Evolutionary conservation across 1,140 invertebrate species (phyloP).

Genomic region (Drosophila rufa): DNA sequence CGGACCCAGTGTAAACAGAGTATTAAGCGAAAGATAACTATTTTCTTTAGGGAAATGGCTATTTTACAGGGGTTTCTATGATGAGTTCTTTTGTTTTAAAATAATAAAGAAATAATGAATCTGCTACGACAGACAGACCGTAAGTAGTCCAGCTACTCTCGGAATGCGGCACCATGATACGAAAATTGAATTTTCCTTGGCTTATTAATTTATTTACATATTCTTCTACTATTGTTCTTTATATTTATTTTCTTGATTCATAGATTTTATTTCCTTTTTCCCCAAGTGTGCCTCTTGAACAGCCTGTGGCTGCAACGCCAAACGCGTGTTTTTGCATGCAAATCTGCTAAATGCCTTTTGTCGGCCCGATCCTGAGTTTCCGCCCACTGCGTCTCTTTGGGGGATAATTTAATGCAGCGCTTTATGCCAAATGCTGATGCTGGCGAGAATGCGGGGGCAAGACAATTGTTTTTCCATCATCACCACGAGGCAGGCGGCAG

Average conservation of each 20-base stretch:
- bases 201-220: neutral
- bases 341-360: slow-evolving; percentile 46
- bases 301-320: slow-evolving; percentile 11
- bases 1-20: too few relatives aligned
- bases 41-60: too few relatives aligned
- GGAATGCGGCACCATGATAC: too few relatives aligned
- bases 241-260: too few relatives aligned
- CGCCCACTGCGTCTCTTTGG: slow-evolving; percentile 1
- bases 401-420: slow-evolving; percentile 24
- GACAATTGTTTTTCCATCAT: slow-evolving; percentile 27
- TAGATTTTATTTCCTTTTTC: neutral
- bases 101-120: too few relatives aligned
- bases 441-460: neutral
- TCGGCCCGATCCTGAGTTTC: neutral
- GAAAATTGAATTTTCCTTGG: too few relatives aligned
- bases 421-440: slow-evolving; percentile 9
- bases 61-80: too few relatives aligned
- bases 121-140: too few relatives aligned
- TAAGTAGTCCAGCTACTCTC: too few relatives aligned
- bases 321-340: slow-evolving; percentile 44
- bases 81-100: too few relatives aligned
- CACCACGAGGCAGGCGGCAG: neutral
- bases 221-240: neutral
- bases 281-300: neutral
- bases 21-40: too few relatives aligned